Evolutionary conservation across 1,140 invertebrate species (phyloP), one percentile per base, ranked within the genome.

Genomic region (Plodia interpunctella): DNA sequence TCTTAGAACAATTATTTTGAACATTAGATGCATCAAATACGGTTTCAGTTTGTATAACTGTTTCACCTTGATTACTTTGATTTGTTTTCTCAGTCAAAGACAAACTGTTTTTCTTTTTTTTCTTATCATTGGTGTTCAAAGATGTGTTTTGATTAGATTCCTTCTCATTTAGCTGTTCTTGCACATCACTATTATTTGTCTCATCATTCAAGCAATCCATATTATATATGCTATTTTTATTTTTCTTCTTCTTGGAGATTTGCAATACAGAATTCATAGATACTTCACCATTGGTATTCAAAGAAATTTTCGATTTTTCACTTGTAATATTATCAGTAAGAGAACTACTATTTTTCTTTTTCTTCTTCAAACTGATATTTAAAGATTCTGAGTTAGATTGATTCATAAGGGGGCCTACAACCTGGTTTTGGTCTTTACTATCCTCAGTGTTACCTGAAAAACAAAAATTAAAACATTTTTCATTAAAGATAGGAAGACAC

Each of bases 291-390:
- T 25, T 25, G 21, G 21, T 25, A 25, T 25, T 25, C 6, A 25
- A 25, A 25, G 2, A 25, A 6, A 25, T 25, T 2, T 25, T 25
- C 21, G 21, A 25, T 25, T 25, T 25, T 25, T 25, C 21, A 25
- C 21, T 25, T 57, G 20, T 49, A 25, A 10, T 21, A 50, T 54
- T 13, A 49, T 49, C 20, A 21, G 10, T n/a, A 13, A 57, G 6
- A 49, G 56, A 49, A 21, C 28, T 11, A 50, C 20, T 49, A 49
- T 25, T 57, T 13, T 55, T 55, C 0, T 56, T 55, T 19, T 63
- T 63, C 17, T 49, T 58, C 21, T 63, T 58, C 4, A 3, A 30
- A 54, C 50, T 62, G 21, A 57, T 49, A 21, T 32, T 49, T 13
- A 35, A 13, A 5, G 32, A 5, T 5, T 35, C 32, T 13, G 13